Conservation (phyloP, 2,888 invertebrate species). For the Dicyrtomina minuta region DNA sequence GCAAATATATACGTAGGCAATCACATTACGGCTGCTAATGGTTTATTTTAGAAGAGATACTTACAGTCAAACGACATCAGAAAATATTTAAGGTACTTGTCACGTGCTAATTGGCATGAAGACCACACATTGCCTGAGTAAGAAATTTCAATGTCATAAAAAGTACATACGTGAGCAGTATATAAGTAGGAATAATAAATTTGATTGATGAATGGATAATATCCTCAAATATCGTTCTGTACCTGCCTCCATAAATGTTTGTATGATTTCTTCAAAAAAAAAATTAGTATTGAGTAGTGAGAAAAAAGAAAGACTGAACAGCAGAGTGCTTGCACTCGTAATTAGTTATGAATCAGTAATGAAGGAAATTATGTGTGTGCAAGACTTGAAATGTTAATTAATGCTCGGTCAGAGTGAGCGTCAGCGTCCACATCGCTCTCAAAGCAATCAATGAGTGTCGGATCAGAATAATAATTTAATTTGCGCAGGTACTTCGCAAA, state of each 20-base stretch:
- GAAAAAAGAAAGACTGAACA: neutral
- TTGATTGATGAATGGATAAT: neutral
- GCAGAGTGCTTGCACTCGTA: neutral
- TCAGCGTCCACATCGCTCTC: too few species aligned
- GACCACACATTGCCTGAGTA: slow-evolving; percentile 4
- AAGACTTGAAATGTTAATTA: too few species aligned
- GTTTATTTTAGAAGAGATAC: neutral
- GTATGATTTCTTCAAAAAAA: too few species aligned
- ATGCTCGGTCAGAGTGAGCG: too few species aligned
- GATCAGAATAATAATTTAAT: slow-evolving; percentile 10
- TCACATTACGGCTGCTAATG: neutral
- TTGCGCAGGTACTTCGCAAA: slow-evolving; percentile 27
- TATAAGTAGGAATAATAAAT: neutral
- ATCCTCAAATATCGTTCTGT: neutral
- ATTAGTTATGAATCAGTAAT: neutral
- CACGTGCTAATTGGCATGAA: neutral
- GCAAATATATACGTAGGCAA: neutral
- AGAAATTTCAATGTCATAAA: too few species aligned
- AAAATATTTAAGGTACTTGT: neutral
- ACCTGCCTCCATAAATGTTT: too few species aligned
- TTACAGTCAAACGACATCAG: neutral
- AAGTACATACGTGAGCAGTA: too few species aligned
- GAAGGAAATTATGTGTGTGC: too few species aligned
- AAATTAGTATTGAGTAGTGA: neutral
- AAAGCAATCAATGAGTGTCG: too few species aligned